Conservation (phyloP, 2,797 vertebrate genomes). For the Leptodactylus fallax region DNA sequence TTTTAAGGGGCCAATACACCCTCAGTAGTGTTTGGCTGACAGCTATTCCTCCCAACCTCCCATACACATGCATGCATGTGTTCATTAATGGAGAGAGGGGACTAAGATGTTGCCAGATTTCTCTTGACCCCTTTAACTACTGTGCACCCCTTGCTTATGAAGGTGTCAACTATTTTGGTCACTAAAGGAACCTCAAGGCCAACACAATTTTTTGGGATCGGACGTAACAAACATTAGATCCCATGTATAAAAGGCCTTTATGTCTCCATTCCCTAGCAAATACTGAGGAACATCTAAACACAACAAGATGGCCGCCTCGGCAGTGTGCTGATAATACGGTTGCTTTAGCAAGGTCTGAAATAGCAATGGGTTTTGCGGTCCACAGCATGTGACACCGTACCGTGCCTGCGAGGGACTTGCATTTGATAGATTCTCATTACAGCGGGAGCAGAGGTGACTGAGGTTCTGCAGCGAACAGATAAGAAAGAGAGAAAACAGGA, state of each 20-base stretch:
- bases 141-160: too few species aligned
- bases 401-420: background rate
- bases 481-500: constrained; percentile 42
- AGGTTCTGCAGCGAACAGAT: constrained; percentile 25
- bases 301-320: constrained; percentile 9
- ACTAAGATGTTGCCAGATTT: too few species aligned
- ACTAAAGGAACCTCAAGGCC: background rate
- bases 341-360: background rate
- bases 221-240: background rate
- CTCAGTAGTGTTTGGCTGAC: too few species aligned
- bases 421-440: constrained; percentile 14
- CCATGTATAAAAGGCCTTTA: background rate
- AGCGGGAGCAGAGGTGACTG: constrained; percentile 24
- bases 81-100: too few species aligned
- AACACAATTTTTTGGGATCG: background rate
- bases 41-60: too few species aligned
- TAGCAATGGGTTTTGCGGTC: constrained; percentile 14
- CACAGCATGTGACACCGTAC: background rate
- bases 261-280: background rate
- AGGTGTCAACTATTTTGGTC: too few species aligned
- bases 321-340: background rate
- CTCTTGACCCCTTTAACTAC: too few species aligned
- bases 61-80: too few species aligned
- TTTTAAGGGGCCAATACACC: background rate
- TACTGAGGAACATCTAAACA: background rate